A percentile compares a stretch with the other conserved stretches of the same genome.
Conservation (phyloP, 2,888 invertebrate genomes). For the Folsomia candida region DNA sequence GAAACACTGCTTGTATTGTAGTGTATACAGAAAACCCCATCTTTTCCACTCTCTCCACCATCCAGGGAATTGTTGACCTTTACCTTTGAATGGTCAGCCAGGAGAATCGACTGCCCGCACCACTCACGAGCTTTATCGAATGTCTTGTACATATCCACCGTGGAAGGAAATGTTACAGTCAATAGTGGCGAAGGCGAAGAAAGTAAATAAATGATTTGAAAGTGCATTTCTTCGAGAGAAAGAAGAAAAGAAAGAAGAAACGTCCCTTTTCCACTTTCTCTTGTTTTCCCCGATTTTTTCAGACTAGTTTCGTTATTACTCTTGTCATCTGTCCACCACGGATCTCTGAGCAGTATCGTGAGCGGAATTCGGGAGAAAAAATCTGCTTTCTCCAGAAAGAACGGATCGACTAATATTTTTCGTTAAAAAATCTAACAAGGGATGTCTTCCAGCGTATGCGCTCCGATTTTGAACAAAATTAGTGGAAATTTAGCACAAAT, state of each 20-base stretch:
- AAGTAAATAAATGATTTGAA: conserved; percentile 4
- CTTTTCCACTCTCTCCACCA: neutral
- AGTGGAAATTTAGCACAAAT: no score
- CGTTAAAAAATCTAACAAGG: no score
- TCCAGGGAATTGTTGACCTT: conserved; percentile 1
- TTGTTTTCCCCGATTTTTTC: neutral
- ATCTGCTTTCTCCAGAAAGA: no score
- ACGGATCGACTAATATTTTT: no score
- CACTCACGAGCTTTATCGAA: no score
- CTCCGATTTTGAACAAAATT: no score
- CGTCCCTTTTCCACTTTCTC: neutral
- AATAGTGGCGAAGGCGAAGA: neutral
- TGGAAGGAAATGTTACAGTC: neutral
- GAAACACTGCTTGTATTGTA: neutral
- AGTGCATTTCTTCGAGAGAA: neutral
- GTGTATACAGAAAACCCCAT: neutral
- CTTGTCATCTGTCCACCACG: neutral
- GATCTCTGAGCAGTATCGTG: no score
- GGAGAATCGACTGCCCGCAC: no score
- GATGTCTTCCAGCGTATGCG: no score
- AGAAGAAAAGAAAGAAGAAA: neutral
- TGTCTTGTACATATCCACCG: no score
- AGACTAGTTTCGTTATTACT: neutral
- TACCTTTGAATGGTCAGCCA: no score
- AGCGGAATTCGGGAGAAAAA: no score